phyloP scores from a whole-genome alignment of 1,140 invertebrate genomes.

The Aradophagus sp. region DNA sequence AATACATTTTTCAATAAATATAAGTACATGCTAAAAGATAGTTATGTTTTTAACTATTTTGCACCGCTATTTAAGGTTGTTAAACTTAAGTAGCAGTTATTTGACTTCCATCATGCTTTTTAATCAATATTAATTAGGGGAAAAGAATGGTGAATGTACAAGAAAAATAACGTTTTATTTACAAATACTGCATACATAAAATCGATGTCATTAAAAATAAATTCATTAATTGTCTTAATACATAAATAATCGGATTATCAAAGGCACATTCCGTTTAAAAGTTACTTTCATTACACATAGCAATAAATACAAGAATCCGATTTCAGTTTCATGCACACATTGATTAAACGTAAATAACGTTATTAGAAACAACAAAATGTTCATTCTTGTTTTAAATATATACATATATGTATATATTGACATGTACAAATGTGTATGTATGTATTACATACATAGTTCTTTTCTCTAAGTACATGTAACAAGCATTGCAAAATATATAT shows the following conservation, averaged over 20 bases:
- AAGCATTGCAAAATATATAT: background rate
- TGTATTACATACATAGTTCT: constrained; percentile 1
- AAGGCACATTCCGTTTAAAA: constrained; percentile 22
- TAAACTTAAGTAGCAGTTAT: background rate
- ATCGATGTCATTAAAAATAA: constrained; percentile 17
- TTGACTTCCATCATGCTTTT: too few relatives aligned
- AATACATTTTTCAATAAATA: constrained; percentile 55
- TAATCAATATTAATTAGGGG: too few relatives aligned
- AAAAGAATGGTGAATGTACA: background rate
- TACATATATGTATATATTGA: too few relatives aligned
- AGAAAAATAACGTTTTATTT: constrained; percentile 36
- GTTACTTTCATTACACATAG: background rate
- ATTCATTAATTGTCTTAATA: background rate
- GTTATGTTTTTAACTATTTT: background rate
- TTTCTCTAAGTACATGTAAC: constrained; percentile 1
- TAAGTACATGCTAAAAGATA: constrained; percentile 12
- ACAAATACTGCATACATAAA: constrained; percentile 35
- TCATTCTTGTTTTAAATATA: too few relatives aligned
- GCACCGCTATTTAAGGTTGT: background rate
- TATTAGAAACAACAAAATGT: constrained; percentile 20
- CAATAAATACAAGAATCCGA: constrained; percentile 21
- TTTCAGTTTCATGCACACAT: constrained; percentile 12
- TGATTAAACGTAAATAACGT: constrained; percentile 6
- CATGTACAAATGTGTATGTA: too few relatives aligned
- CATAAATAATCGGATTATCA: constrained; percentile 10